phyloP scores from a whole-genome alignment of 1,140 invertebrate species.

The Sycobia sp. region DNA sequence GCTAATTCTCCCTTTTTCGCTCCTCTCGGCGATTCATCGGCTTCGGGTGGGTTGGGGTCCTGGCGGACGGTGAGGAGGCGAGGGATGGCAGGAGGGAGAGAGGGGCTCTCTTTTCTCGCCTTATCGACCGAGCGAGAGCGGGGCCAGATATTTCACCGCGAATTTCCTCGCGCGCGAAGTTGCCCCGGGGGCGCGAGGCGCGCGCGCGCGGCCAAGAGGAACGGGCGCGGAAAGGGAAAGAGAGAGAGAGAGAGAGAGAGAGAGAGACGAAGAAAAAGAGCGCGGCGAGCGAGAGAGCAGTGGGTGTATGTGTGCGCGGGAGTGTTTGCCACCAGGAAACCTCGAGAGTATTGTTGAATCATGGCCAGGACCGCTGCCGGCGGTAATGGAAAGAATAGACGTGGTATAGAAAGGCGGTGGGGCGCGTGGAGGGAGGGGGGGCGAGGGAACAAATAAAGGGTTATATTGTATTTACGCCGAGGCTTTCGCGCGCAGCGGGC shows the following conservation, averaged over 20 bases:
- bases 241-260: too few species aligned
- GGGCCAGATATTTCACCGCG: not conserved
- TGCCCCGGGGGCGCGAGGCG: not conserved
- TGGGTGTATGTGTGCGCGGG: too few species aligned
- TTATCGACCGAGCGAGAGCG: not conserved
- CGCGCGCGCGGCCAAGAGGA: not conserved
- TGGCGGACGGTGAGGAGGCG: too few species aligned
- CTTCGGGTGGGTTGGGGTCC: too few species aligned
- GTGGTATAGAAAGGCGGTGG: slow-evolving; percentile 15
- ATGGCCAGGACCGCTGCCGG: slow-evolving; percentile 47
- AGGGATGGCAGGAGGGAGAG: too few species aligned
- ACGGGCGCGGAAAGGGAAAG: not conserved
- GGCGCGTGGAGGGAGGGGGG: slow-evolving; percentile 37
- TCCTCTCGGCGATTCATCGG: not conserved
- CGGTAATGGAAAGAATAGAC: slow-evolving; percentile 8
- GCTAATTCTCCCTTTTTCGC: slow-evolving; percentile 3
- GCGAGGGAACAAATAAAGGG: slow-evolving; percentile 61
- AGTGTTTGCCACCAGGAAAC: slow-evolving; percentile 51
- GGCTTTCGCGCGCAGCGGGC: slow-evolving; percentile 38
- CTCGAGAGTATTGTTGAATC: slow-evolving; percentile 59
- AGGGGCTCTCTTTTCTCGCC: too few species aligned
- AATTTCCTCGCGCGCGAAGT: slow-evolving; percentile 1
- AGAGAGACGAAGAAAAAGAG: not conserved
- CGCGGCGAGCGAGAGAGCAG: too few species aligned
- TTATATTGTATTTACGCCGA: slow-evolving; percentile 61